Base-by-base conservation (phyloP, 2,888 invertebrate species). In the Cabera pusaria region DNA sequence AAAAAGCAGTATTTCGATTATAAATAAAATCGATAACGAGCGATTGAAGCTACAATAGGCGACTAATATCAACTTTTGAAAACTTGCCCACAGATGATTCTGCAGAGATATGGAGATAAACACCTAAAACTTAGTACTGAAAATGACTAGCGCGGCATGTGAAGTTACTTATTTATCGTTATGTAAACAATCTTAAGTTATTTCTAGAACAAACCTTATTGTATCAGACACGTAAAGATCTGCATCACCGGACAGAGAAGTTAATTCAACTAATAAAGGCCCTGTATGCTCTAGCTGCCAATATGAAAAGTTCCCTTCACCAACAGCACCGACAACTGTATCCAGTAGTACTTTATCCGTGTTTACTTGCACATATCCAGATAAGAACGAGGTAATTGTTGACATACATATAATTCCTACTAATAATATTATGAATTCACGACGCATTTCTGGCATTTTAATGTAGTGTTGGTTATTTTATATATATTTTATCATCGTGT, bases 271-370 rank as follows among this genome's bases (percentile, higher is more conserved):
- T 11, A 78, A 37, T 19, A 88, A 26, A 6, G 79, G 80, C 1
- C 88, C 87, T 0, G 58, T 56, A 19, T 87, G 82, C 0, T 79
- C 80, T 4, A 85, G 56, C 57, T 86, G 85, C 88, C 87, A 88
- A 36, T 84, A 88, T 0, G 88, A 83, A 48, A 85, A 86, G 63
- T 87, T 87, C 0, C 88, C 88, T 1, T 83, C 83, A 0, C 82
- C 80, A 0, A 88, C 87, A 0, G 59, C 53, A 0, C 88, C 87
- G 0, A 66, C 61, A 0, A 87, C 86, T 0, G 81, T 81, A 41
- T 87, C 84, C 45, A 87, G 49, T 0, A 85, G 56, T 33, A 83
- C 55, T 66, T 77, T 80, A 38, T 83, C 76, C 0, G 56, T 44
- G 21, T 75, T 72, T 22, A 68, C 53, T 23, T 66, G 76, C 18